A percentile compares a stretch with the other conserved stretches of the same genome.
These are phyloP conservation scores for Ganaspis brasiliensis DNA, from an alignment of 2,888 invertebrate species.

Conservation along the genomic window DNA sequence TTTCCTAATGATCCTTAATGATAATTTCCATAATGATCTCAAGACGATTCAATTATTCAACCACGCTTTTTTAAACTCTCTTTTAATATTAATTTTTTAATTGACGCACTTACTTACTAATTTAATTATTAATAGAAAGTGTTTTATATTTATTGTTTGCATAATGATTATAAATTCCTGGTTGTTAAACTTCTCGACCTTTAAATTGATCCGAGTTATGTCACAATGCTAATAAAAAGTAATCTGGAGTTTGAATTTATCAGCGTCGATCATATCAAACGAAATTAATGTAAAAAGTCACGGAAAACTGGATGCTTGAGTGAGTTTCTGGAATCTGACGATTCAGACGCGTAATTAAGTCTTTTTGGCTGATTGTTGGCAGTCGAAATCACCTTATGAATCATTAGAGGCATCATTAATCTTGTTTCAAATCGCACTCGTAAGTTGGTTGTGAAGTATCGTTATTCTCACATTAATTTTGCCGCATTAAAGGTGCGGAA, in stretches of 20 bases:
- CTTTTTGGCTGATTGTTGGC: conserved; percentile 41
- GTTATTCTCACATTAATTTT: conserved; percentile 44
- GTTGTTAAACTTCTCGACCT: conserved; percentile 1
- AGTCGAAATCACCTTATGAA: conserved; percentile 46
- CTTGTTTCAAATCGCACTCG: conserved; percentile 49
- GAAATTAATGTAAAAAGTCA: conserved; percentile 24
- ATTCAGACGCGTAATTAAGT: conserved; percentile 49
- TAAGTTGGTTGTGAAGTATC: conserved; percentile 29
- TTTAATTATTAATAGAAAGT: background rate
- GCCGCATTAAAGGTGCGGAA: conserved; percentile 27
- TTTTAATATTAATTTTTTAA: too few relatives aligned
- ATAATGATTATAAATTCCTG: conserved; percentile 1
- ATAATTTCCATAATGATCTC: too few relatives aligned
- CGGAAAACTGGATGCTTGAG: conserved; percentile 1
- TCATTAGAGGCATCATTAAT: conserved; percentile 56
- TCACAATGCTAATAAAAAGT: conserved; percentile 8
- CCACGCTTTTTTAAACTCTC: too few relatives aligned
- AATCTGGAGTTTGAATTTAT: conserved; percentile 9
- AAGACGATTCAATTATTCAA: too few relatives aligned
- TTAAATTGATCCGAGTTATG: background rate
- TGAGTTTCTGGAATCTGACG: conserved; percentile 21
- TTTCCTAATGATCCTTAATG: too few relatives aligned
- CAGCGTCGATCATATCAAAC: conserved; percentile 1
- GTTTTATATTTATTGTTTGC: background rate
- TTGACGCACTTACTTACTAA: too few relatives aligned